Evolutionary conservation across 2,888 invertebrate species (phyloP).

Genomic region (Onthophagus sagittarius): DNA sequence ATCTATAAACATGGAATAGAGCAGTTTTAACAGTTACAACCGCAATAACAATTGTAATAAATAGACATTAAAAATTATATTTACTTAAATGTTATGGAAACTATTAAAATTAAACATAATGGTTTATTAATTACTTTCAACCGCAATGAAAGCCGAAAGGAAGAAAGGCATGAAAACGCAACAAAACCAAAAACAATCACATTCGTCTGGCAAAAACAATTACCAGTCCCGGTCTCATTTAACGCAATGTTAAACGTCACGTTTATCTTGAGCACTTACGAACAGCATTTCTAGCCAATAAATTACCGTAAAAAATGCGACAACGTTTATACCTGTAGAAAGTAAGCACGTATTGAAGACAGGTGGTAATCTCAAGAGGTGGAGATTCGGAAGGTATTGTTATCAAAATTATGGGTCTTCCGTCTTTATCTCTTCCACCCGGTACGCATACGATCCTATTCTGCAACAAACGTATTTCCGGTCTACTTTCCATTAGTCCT

Average conservation of each 20-base stretch:
- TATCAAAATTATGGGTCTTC: constrained; percentile 60
- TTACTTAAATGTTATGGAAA: too few relatives aligned
- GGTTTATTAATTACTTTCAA: not conserved
- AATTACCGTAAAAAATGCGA: not conserved
- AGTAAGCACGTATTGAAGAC: constrained; percentile 52
- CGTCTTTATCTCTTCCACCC: constrained; percentile 64
- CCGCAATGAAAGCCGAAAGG: not conserved
- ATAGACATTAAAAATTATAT: too few relatives aligned
- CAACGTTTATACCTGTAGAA: constrained; percentile 52
- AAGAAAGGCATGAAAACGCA: not conserved
- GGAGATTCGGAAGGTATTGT: constrained; percentile 58
- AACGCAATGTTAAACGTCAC: not conserved
- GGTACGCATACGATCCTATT: constrained; percentile 59
- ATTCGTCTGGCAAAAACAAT: not conserved
- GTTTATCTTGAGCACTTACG: not conserved
- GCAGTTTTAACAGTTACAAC: too few relatives aligned
- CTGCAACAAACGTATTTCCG: constrained; percentile 46
- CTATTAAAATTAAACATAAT: too few relatives aligned
- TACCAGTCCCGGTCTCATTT: not conserved
- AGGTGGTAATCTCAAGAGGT: constrained; percentile 46
- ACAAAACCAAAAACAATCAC: not conserved
- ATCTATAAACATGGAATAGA: too few relatives aligned
- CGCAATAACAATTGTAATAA: too few relatives aligned
- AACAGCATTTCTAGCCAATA: not conserved
- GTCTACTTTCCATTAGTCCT: constrained; percentile 19